Conservation (phyloP, 2,888 invertebrate genomes). For the Drosophila anceps region DNA sequence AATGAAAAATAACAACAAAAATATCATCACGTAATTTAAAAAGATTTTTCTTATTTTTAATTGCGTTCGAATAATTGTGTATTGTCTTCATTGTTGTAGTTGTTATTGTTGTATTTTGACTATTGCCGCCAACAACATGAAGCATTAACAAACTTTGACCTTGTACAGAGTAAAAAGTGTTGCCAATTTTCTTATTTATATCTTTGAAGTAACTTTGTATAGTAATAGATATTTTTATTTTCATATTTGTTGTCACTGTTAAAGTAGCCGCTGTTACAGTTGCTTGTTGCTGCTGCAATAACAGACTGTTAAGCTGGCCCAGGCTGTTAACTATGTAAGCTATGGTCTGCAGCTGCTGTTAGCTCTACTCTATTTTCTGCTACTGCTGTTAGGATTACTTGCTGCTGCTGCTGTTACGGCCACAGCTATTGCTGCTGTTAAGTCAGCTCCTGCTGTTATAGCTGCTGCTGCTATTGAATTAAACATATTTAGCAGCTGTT, state of each 20-base stretch:
- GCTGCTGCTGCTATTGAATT: background rate
- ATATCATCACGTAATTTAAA: constrained; percentile 65
- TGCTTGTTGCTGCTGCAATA: constrained; percentile 12
- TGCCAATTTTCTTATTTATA: constrained; percentile 46
- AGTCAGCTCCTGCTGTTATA: background rate
- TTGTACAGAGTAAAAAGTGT: constrained; percentile 59
- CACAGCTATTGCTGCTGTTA: constrained; percentile 14
- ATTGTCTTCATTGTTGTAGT: constrained; percentile 13
- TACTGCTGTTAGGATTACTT: constrained; percentile 12
- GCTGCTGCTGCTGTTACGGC: background rate
- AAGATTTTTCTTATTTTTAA: constrained; percentile 67
- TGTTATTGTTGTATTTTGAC: constrained; percentile 31
- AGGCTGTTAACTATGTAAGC: background rate
- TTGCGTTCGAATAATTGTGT: constrained; percentile 57
- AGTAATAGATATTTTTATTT: constrained; percentile 1
- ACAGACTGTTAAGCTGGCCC: constrained; percentile 1
- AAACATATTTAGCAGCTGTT: too few relatives aligned
- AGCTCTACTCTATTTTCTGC: background rate
- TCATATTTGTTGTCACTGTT: constrained; percentile 35
- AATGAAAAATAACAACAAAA: constrained; percentile 29
- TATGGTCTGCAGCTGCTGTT: background rate
- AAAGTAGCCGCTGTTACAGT: background rate
- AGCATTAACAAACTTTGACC: constrained; percentile 68
- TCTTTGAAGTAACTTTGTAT: background rate
- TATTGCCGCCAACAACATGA: constrained; percentile 28